Percentiles rank a stretch among this genome's conserved stretches.
Conservation (phyloP, 1,140 invertebrate genomes). For the Drosophila kepulauana region DNA sequence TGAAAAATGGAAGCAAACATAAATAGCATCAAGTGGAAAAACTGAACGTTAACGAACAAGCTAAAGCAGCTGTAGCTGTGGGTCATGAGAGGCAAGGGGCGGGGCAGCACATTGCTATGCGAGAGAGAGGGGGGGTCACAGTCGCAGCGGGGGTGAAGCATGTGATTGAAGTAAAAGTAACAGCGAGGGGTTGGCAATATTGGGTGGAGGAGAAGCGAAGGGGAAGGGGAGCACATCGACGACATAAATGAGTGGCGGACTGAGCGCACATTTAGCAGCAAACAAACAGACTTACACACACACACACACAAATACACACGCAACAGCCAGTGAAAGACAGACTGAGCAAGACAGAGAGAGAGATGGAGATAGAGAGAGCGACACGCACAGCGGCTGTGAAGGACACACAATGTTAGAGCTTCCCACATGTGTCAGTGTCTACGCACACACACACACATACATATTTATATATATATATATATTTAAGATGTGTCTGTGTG, state of each 20-base stretch:
- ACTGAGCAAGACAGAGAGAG: conserved; percentile 1
- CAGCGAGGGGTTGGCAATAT: neutral
- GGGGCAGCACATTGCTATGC: too few species aligned
- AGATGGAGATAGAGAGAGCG: conserved; percentile 9
- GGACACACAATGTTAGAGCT: conserved; percentile 78
- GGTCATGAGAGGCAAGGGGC: conserved; percentile 3
- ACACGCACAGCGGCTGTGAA: conserved; percentile 71
- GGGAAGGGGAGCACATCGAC: conserved; percentile 64
- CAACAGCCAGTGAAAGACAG: conserved; percentile 9
- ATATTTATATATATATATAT: conserved; percentile 11
- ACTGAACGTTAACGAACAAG: conserved; percentile 74
- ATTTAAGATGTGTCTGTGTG: conserved; percentile 13
- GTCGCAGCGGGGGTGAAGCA: conserved; percentile 17
- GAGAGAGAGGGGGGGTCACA: neutral
- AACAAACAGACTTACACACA: conserved; percentile 71
- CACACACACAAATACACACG: conserved; percentile 38
- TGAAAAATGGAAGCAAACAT: conserved; percentile 83
- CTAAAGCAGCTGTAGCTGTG: conserved; percentile 21
- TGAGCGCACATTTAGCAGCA: conserved; percentile 81
- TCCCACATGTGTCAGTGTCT: conserved; percentile 63
- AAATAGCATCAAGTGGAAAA: conserved; percentile 83
- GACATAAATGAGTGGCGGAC: conserved; percentile 82
- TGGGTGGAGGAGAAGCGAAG: neutral
- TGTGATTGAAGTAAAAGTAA: conserved; percentile 2
- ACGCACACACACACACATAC: neutral